Conservation (phyloP, 64 coral and sea anemone species). For the Montipora capricornis region DNA sequence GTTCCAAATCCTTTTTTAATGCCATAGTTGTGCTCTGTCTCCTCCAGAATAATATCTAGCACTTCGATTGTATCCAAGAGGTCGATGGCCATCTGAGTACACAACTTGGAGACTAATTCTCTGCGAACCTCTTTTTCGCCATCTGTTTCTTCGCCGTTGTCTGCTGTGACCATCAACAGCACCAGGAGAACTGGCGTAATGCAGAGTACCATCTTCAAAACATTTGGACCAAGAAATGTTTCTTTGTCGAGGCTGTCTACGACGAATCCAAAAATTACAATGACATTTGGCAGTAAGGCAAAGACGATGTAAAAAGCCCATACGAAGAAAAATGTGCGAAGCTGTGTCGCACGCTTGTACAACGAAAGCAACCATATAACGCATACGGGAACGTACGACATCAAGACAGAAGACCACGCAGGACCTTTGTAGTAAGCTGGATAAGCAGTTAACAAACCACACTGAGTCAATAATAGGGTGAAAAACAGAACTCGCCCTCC, state of each 20-base stretch:
- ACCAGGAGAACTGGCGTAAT: conserved; percentile 14
- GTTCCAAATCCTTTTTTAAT: no score
- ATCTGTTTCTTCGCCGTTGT: no score
- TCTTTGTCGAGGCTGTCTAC: not conserved
- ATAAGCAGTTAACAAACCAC: not conserved
- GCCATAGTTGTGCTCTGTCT: no score
- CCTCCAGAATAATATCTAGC: no score
- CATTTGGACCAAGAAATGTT: not conserved
- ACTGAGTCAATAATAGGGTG: not conserved
- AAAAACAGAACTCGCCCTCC: not conserved
- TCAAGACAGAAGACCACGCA: not conserved
- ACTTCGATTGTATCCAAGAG: no score
- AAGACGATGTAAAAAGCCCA: not conserved
- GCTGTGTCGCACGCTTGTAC: not conserved
- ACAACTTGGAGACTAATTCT: no score
- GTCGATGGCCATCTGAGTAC: no score
- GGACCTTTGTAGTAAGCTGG: no score
- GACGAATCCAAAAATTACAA: not conserved
- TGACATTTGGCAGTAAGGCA: not conserved
- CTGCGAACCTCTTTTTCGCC: no score
- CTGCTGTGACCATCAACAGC: not conserved
- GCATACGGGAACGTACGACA: not conserved
- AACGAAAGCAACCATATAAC: not conserved
- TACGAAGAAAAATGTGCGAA: not conserved
- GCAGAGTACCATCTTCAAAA: conserved; percentile 10